Conservation (phyloP, 2,113 vertebrate species). For the Procavia capensis region DNA sequence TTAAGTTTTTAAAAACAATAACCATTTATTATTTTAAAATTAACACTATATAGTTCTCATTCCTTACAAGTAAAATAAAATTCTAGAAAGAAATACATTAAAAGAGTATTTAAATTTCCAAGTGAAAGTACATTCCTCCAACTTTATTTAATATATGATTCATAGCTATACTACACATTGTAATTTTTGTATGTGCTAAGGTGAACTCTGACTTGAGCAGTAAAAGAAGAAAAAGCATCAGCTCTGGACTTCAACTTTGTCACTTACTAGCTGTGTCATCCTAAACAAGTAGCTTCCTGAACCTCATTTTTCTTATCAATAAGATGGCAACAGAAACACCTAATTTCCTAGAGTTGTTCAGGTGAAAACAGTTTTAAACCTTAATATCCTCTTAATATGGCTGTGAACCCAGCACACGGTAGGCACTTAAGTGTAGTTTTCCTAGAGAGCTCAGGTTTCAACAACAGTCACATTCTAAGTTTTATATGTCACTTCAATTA, state of each 20-base stretch:
- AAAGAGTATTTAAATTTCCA: background rate
- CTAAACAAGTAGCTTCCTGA: background rate
- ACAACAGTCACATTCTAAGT: background rate
- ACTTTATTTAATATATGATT: background rate
- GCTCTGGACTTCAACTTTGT: background rate
- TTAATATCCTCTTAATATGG: background rate
- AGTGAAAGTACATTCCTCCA: background rate
- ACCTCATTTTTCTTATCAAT: background rate
- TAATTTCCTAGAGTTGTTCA: background rate
- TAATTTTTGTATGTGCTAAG: background rate
- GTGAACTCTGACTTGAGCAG: background rate
- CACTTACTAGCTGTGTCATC: background rate
- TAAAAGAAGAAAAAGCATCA: background rate
- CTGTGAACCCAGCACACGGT: background rate
- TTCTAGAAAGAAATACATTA: background rate
- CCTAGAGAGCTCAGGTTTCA: background rate
- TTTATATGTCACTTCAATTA: background rate
- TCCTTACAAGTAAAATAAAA: background rate
- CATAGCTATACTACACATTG: background rate
- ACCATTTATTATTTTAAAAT: no score
- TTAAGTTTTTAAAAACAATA: background rate
- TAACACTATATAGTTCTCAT: background rate
- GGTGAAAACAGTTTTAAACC: background rate
- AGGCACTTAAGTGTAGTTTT: slow-evolving; percentile 1
- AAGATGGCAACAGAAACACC: background rate